Evolutionary conservation across 2,888 invertebrate species (phyloP).

Genomic region (Junonia oenone): DNA sequence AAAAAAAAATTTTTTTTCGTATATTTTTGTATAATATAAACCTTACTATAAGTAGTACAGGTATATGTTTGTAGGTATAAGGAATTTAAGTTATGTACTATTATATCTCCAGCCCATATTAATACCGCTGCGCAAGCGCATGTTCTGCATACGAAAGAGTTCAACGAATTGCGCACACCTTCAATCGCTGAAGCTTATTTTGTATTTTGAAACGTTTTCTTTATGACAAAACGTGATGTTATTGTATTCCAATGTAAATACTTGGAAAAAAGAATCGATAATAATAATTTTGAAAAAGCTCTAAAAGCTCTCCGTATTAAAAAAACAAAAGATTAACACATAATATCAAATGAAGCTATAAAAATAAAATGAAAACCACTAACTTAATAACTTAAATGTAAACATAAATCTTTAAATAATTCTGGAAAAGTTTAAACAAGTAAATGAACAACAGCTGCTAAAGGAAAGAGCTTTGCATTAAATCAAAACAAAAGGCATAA

Average conservation of each 20-base stretch:
- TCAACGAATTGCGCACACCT: conserved; percentile 50
- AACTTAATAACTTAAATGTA: not conserved
- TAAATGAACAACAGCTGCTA: not conserved
- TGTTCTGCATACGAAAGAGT: conserved; percentile 48
- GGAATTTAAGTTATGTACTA: conserved; percentile 8
- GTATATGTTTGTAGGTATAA: not conserved
- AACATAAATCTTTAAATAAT: not conserved
- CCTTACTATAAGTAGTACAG: not conserved
- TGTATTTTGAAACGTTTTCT: not conserved
- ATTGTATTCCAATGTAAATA: not conserved
- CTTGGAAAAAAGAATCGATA: not conserved
- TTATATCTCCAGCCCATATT: conserved; percentile 13
- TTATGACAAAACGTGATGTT: no score
- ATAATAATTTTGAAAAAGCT: not conserved
- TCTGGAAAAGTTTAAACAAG: not conserved
- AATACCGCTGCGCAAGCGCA: conserved; percentile 28
- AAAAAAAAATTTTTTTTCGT: no score
- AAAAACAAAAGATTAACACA: no score
- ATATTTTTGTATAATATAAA: no score
- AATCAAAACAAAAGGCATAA: conserved; percentile 10
- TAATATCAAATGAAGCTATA: not conserved
- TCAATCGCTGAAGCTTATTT: conserved; percentile 3
- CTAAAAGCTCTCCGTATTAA: no score
- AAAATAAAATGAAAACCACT: no score
- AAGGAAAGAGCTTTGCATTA: not conserved